Base-by-base conservation (phyloP, 2,888 invertebrate genomes). In the Epistrophella euchroma region DNA sequence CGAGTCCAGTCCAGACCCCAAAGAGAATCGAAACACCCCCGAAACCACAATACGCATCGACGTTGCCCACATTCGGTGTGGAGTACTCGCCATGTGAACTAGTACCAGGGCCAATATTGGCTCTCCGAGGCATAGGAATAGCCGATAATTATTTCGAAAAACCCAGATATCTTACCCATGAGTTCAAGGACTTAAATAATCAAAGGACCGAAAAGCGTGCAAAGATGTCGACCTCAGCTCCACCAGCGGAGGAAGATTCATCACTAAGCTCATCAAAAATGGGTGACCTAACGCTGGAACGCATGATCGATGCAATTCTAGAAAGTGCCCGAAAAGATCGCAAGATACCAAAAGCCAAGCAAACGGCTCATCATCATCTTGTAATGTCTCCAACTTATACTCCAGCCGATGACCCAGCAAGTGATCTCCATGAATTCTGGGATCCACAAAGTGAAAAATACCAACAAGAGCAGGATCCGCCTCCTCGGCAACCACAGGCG, bases 301-400 rank as follows among this genome's bases (percentile, higher is more conserved):
- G 90, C 58, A 92, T 92, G 92, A 92, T 92, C 77, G 92, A 92
- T 80, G 92, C 92, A 37, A 92, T 92, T 66, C 87, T 92, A 19
- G 92, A 92, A 87, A 92, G 92, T 88, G 92, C 91, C 4, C 90
- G 90, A n/a, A 92, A 92, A 70, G 90, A 90, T 52, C 88, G 89
- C 7, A 89, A 89, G 45, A 47, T 82, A 0, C 83, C 88, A 15
- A 90, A 89, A 71, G 82, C 83, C 10, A 89, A 89, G 40, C 88
- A 88, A 73, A 45, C 52, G 0, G 45, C 62, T 6, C 77, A 66
- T 11, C 75, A 50, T 11, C 75, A 50, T 25, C 85, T 50, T 75
- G 86, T 88, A 17, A 87, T 88, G 25, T 92, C 92, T 37, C 91
- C 92, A 47, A 91, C 92, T 35, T 92, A 92, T 80, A 90, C 91